phyloP scores from a whole-genome alignment of 2,888 invertebrate genomes.

The Thyatira batis region DNA sequence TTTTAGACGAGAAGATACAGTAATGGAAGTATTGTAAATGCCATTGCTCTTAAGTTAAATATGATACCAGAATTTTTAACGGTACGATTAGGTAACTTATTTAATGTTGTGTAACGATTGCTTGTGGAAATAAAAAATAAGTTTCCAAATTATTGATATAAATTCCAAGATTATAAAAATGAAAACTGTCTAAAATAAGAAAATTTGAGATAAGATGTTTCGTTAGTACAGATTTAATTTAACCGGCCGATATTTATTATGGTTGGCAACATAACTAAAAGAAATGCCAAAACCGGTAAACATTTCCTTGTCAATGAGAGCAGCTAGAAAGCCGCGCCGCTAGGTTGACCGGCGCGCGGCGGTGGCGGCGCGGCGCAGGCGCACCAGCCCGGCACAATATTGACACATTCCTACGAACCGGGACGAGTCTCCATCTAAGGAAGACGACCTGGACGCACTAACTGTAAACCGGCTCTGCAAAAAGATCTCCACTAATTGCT shows the following conservation, averaged over 20 bases:
- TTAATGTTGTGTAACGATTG: too few species aligned
- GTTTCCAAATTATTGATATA: too few species aligned
- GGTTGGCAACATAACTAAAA: neutral
- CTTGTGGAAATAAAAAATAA: too few species aligned
- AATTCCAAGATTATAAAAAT: too few species aligned
- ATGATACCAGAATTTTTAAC: too few species aligned
- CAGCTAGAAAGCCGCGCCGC: neutral
- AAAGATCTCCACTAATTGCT: conserved; percentile 63
- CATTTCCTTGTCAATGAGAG: conserved; percentile 3
- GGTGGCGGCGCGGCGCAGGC: conserved; percentile 3
- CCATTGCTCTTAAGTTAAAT: neutral
- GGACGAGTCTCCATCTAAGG: conserved; percentile 68
- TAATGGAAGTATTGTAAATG: too few species aligned
- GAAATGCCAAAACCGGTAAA: conserved; percentile 1
- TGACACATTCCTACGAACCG: conserved; percentile 63
- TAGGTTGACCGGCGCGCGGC: neutral
- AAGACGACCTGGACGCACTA: conserved; percentile 61
- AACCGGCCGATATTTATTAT: neutral
- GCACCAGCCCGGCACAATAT: conserved; percentile 54
- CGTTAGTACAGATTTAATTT: neutral
- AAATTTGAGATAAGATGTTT: neutral
- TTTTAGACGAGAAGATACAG: neutral
- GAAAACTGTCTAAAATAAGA: conserved; percentile 20
- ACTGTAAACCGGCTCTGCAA: conserved; percentile 60
- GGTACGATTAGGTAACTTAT: too few species aligned